Evolutionary conservation across 2,113 vertebrate genomes (phyloP), one percentile per base, ranked within the genome.

Genomic region (Urocolius indicus): DNA sequence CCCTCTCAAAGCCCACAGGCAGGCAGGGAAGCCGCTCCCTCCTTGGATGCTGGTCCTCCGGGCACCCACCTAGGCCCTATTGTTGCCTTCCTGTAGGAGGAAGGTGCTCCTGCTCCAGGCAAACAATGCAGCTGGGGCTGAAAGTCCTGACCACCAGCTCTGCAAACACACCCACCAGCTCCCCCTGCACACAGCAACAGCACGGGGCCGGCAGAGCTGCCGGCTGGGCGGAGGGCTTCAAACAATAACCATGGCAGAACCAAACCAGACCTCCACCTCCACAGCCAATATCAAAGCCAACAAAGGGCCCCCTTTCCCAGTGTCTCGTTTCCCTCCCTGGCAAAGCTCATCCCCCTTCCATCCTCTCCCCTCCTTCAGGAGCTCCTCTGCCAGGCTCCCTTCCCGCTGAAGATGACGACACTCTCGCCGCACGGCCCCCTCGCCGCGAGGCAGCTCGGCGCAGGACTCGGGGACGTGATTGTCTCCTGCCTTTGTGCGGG

Each of bases 401-500:
- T 94, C 90, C 89, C 27, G 3, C 45, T 93, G 89, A 94, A 89
- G 91, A 97, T 93, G 93, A 97, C 79, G 89, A 94, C 87, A 88
- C 69, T 52, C 66, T 81, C 75, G 90, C 83, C 88, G 87, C 89
- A 62, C 91, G 90, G 66, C 90, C 91, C 91, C 92, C 92, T 95
- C 11, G 61, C 96, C 55, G 84, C 43, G 61, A 95, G 96, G 91
- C 54, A 21, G 91, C 90, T 96, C 27, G 2, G 57, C 1, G 38
- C 62, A 89, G 94, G 94, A 93, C 96, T 89, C 45, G 2, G 2
- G 89, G 91, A 95, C 17, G 66, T 49, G 90, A 94, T 95, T 96
- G 94, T 86, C 87, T 93, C 48, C 93, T 87, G 93, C 87, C 95
- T 96, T 97, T 97, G 97, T 97, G 95, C 87, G 55, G 96, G 95